Conservation (phyloP, 2,888 invertebrate species). For the Belgica antarctica region DNA sequence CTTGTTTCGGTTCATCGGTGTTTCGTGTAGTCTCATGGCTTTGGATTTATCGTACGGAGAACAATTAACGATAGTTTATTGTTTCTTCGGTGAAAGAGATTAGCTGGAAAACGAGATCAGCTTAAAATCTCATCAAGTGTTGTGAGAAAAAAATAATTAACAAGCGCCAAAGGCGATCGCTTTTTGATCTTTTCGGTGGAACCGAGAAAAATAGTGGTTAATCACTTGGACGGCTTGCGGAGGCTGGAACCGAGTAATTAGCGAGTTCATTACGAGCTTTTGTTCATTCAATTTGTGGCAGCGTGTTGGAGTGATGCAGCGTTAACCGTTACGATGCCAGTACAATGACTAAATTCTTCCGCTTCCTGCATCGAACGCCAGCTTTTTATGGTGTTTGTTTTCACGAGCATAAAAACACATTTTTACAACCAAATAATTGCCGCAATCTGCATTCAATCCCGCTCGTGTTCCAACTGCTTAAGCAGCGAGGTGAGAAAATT, state of each 20-base stretch:
- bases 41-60: neutral
- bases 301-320: neutral
- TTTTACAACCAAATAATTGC: constrained; percentile 19
- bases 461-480: neutral
- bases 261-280: constrained; percentile 12
- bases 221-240: no score
- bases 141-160: constrained; percentile 36
- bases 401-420: neutral
- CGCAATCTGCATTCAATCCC: constrained; percentile 13
- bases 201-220: constrained; percentile 20
- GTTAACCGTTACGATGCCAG: no score
- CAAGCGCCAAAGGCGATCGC: neutral
- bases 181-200: constrained; percentile 10
- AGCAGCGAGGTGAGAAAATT: constrained; percentile 1
- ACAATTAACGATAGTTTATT: constrained; percentile 10
- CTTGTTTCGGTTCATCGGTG: no score
- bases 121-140: constrained; percentile 35
- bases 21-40: no score
- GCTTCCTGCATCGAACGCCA: neutral
- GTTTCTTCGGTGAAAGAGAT: neutral
- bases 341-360: neutral
- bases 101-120: no score
- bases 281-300: constrained; percentile 10
- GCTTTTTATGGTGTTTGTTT: constrained; percentile 9
- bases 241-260: constrained; percentile 22